Percentiles rank a stretch among this genome's conserved stretches.
These are phyloP conservation scores for Trachymyrmex cornetzi DNA, from an alignment of 1,140 invertebrate species.

Conservation along the genomic window DNA sequence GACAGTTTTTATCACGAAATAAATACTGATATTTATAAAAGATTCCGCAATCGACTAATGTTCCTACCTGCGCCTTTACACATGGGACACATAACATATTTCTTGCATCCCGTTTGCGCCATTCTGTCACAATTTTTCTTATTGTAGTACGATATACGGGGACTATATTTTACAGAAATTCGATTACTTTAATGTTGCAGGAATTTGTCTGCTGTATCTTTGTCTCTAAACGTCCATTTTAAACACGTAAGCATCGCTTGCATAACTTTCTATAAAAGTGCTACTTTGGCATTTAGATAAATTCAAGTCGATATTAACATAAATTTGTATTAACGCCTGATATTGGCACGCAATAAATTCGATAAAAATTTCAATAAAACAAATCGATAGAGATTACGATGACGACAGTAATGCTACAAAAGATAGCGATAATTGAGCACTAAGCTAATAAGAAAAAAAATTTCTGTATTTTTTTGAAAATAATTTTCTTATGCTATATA, in stretches of 20 bases:
- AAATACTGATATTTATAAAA: background rate
- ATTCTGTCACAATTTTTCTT: slow-evolving; percentile 20
- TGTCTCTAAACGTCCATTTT: slow-evolving; percentile 37
- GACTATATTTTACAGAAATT: background rate
- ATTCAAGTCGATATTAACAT: slow-evolving; percentile 33
- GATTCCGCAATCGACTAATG: background rate
- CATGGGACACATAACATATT: slow-evolving; percentile 41
- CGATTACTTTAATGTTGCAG: slow-evolving; percentile 4
- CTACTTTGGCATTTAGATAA: slow-evolving; percentile 29
- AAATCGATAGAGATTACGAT: slow-evolving; percentile 4
- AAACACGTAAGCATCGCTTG: slow-evolving; percentile 40
- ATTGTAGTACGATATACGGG: background rate
- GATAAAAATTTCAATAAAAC: background rate
- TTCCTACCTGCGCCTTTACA: slow-evolving; percentile 51
- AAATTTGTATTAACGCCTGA: background rate
- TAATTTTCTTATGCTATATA: slow-evolving; percentile 30
- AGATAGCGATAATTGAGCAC: background rate
- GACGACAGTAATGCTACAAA: background rate
- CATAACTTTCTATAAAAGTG: slow-evolving; percentile 11
- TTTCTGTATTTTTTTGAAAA: slow-evolving; percentile 54
- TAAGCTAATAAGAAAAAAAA: slow-evolving; percentile 24
- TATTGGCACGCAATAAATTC: background rate
- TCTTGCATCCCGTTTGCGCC: slow-evolving; percentile 33
- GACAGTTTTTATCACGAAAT: slow-evolving; percentile 42
- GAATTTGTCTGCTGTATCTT: slow-evolving; percentile 43